Base-by-base conservation (phyloP, 2,113 vertebrate species). In the Catharus minimus region DNA sequence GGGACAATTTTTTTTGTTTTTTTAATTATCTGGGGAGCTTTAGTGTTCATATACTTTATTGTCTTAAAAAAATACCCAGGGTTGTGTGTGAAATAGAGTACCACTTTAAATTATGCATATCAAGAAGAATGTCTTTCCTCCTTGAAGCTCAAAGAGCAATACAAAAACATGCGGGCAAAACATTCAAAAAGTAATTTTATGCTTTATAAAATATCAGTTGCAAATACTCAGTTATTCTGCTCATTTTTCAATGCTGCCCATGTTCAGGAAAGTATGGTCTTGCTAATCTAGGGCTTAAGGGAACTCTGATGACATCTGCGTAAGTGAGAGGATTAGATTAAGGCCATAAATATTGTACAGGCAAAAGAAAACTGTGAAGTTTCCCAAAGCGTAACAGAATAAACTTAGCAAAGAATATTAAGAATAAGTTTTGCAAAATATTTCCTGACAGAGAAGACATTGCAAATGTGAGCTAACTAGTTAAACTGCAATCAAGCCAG, bases 141-240 rank as follows among this genome's bases (percentile, higher is more conserved):
- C 69, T 84, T 76, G 69, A 92, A 88, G 69, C 83, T 92, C 53
- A 81, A 88, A 93, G 28, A 90, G 76, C 61, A 83, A 78, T 94
- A 92, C 0, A 20, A 86, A 92, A 92, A 33, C 7, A 7, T 80
- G 88, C 79, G 55, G 75, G 87, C 4, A 62, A 94, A 92, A 71
- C 73, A 78, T 58, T 92, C 43, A 82, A 65, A 88, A 94, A 91
- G 91, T 56, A 86, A 81, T 94, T 93, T 95, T 86, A 65, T 72
- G 73, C 69, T 90, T 93, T 94, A 90, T 93, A 81, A 91, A 90
- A 82, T 57, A 92, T 93, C 50, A 26, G 38, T 84, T 84, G 66
- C 81, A 93, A 94, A 88, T 88, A 90, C 64, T 94, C 50, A 72
- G 75, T 93, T 95, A 77, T 71, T 39, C 62, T 84, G 66, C 66